phyloP scores from a whole-genome alignment of 2,113 vertebrate genomes.

The Heterotilapia buettikoferi region DNA sequence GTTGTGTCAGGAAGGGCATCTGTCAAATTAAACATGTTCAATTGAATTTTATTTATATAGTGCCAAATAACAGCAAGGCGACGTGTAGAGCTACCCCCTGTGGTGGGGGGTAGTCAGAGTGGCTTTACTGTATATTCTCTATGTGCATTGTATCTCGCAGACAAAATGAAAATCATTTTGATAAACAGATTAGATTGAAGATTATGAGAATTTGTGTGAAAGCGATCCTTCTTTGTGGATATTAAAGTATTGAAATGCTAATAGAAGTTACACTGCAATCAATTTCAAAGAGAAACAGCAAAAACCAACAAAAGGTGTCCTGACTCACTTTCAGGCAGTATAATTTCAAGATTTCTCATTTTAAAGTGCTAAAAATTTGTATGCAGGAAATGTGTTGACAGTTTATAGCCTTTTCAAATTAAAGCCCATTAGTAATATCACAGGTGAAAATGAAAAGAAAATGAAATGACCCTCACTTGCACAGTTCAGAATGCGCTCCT shows the following conservation, averaged over 20 bases:
- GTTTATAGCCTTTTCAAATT: conserved; percentile 57
- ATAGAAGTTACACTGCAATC: conserved; percentile 54
- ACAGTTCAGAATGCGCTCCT: conserved; percentile 9
- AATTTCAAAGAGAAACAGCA: conserved; percentile 45
- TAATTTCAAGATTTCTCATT: conserved; percentile 62
- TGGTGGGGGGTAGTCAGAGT: background rate
- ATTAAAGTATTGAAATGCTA: conserved; percentile 65
- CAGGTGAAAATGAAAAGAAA: conserved; percentile 31
- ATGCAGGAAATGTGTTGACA: conserved; percentile 37
- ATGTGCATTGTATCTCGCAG: conserved; percentile 10
- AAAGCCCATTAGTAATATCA: conserved; percentile 57
- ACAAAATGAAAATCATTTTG: conserved; percentile 44
- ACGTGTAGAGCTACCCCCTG: background rate
- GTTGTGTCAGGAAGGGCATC: background rate
- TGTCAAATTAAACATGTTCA: background rate
- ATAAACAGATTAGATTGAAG: conserved; percentile 62
- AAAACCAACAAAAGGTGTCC: conserved; percentile 51
- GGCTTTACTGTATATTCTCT: conserved; percentile 16
- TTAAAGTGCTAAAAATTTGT: conserved; percentile 49
- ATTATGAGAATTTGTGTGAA: conserved; percentile 60
- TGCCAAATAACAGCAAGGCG: background rate
- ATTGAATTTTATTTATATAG: background rate
- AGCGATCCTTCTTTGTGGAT: conserved; percentile 47
- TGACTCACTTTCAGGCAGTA: conserved; percentile 42
- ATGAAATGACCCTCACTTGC: conserved; percentile 43